These are phyloP conservation scores for Liopterus haemorrhoidalis DNA, from an alignment of 2,888 invertebrate genomes.

Conservation along the genomic window DNA sequence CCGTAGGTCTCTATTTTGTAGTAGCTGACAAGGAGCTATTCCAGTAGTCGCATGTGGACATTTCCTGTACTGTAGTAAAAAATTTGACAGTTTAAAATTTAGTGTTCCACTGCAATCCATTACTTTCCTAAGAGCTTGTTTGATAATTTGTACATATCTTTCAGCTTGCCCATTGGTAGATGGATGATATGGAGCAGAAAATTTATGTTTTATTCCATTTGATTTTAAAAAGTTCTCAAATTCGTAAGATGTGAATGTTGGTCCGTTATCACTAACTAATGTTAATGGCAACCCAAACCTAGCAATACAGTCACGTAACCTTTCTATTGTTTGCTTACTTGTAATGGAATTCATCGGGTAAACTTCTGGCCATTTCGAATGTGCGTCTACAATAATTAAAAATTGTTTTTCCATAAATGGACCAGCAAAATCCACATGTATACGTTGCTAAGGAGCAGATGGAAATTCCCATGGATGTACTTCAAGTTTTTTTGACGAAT, in stretches of 20 bases:
- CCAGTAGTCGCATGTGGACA: conserved; percentile 21
- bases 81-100: conserved; percentile 10
- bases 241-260: conserved; percentile 24
- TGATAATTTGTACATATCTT: conserved; percentile 24
- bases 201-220: conserved; percentile 25
- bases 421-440: conserved; percentile 35
- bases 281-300: too few species aligned
- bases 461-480: conserved; percentile 33
- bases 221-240: conserved; percentile 18
- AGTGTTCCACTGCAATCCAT: background rate
- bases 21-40: conserved; percentile 19
- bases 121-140: conserved; percentile 13
- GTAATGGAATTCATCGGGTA: too few species aligned
- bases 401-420: conserved; percentile 27
- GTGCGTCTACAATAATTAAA: conserved; percentile 31
- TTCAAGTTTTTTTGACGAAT: conserved; percentile 25
- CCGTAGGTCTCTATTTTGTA: conserved; percentile 18
- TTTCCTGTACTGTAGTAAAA: conserved; percentile 21
- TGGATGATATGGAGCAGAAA: conserved; percentile 26
- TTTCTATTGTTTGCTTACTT: too few species aligned
- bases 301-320: too few species aligned
- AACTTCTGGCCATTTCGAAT: too few species aligned
- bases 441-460: conserved; percentile 9
- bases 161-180: conserved; percentile 27
- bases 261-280: too few species aligned